These are phyloP conservation scores for Coleophora flavipennella DNA, from an alignment of 2,888 invertebrate genomes.

Conservation along the genomic window DNA sequence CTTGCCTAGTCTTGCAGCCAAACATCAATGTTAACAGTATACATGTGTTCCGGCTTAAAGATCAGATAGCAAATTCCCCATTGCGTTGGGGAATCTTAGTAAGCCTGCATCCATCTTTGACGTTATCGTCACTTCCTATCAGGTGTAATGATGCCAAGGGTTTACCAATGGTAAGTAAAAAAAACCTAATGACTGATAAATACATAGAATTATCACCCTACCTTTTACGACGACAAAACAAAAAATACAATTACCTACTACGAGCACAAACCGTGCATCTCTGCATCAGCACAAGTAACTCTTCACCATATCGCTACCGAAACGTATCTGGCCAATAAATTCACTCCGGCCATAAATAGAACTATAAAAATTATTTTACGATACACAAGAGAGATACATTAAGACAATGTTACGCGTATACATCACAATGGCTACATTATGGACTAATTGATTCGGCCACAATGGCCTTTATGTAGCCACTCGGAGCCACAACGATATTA, in stretches of 20 bases:
- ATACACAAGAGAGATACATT: slow-evolving; percentile 62
- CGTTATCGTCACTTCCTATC: too few relatives aligned
- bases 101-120: too few relatives aligned
- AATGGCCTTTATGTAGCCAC: slow-evolving; percentile 57
- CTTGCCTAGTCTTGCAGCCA: too few relatives aligned
- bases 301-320: slow-evolving; percentile 52
- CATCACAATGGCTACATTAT: slow-evolving; percentile 68
- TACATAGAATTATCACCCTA: slow-evolving; percentile 23
- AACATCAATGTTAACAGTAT: too few relatives aligned
- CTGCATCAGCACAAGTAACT: slow-evolving; percentile 37
- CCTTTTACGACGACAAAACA: slow-evolving; percentile 34
- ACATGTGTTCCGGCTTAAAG: too few relatives aligned
- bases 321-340: slow-evolving; percentile 65
- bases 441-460: slow-evolving; percentile 66
- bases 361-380: slow-evolving; percentile 67
- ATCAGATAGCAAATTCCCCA: too few relatives aligned
- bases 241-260: slow-evolving; percentile 28
- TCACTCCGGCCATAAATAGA: slow-evolving; percentile 59
- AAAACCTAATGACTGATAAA: slow-evolving; percentile 1
- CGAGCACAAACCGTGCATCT: slow-evolving; percentile 29
- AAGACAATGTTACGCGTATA: slow-evolving; percentile 63
- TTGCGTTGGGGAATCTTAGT: too few relatives aligned
- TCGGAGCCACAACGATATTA: slow-evolving; percentile 58
- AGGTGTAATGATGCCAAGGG: too few relatives aligned
- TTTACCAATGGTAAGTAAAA: too few relatives aligned